Conservation (phyloP, 1,140 invertebrate genomes). For the Oscheius sp. region DNA sequence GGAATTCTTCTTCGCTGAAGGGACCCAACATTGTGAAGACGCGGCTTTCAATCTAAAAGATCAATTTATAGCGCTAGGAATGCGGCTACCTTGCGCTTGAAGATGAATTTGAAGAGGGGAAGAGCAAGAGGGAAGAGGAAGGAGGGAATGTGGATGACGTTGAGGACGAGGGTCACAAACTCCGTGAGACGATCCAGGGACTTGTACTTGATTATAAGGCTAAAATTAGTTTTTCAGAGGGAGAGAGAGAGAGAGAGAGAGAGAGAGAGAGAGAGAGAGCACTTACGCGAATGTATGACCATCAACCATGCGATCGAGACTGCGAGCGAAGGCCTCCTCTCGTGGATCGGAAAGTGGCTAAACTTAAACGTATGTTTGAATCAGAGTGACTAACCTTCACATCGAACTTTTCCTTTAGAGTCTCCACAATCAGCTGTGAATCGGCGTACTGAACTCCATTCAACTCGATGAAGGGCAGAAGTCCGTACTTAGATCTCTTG, state of each 20-base stretch:
- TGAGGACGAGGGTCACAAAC: neutral
- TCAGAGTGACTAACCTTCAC: slow-evolving; percentile 18
- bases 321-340: slow-evolving; percentile 76
- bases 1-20: slow-evolving; percentile 18
- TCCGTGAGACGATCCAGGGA: neutral
- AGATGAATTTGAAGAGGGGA: neutral
- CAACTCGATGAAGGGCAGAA: slow-evolving; percentile 29
- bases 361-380: neutral
- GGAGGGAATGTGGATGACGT: neutral
- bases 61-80: neutral
- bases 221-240: neutral
- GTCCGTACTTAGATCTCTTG: slow-evolving; percentile 11
- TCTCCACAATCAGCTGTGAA: slow-evolving; percentile 24
- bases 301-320: slow-evolving; percentile 90
- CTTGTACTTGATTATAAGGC: neutral
- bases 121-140: neutral
- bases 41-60: slow-evolving; percentile 17
- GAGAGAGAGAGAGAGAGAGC: neutral
- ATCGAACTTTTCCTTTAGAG: slow-evolving; percentile 22
- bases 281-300: slow-evolving; percentile 68
- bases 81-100: slow-evolving; percentile 2
- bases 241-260: neutral
- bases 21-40: neutral
- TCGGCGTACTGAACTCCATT: slow-evolving; percentile 20
- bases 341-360: slow-evolving; percentile 62